A percentile compares a stretch with the other conserved stretches of the same genome.
Evolutionary conservation across 2,113 vertebrate genomes (phyloP).

Genomic region (Hippolais icterina): DNA sequence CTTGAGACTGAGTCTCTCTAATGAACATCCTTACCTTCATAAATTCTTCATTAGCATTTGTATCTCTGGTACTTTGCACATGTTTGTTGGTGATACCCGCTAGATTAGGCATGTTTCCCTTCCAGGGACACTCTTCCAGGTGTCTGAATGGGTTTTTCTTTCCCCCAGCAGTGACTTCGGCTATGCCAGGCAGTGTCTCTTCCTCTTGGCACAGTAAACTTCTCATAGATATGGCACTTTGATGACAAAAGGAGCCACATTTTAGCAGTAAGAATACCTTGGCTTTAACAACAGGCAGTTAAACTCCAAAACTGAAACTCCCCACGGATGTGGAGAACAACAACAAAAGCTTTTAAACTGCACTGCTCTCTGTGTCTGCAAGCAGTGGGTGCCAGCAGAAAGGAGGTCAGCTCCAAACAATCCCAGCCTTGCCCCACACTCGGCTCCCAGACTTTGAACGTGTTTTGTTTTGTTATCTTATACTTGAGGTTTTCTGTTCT

Average conservation of each 20-base stretch:
- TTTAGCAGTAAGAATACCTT: background rate
- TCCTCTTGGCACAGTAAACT: background rate
- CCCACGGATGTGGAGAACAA: background rate
- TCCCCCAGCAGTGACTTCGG: background rate
- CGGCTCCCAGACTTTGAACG: background rate
- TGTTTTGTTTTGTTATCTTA: background rate
- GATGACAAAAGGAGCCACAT: background rate
- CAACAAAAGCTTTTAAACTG: background rate
- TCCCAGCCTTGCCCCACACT: background rate
- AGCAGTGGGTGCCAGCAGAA: slow-evolving; percentile 7
- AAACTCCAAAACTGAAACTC: background rate
- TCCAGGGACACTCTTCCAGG: background rate
- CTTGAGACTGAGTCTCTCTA: background rate
- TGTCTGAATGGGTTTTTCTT: background rate
- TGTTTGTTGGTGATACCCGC: background rate
- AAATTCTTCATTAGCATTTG: background rate
- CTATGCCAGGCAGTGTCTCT: background rate
- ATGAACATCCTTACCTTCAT: background rate
- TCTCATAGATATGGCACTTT: accelerated
- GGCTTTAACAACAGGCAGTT: background rate
- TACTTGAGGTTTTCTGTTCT: background rate
- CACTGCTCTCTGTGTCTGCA: background rate
- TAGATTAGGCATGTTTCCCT: background rate
- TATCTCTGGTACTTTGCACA: background rate
- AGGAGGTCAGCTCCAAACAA: background rate